phyloP scores from a whole-genome alignment of 2,113 vertebrate genomes.

The Seriola dumerili region DNA sequence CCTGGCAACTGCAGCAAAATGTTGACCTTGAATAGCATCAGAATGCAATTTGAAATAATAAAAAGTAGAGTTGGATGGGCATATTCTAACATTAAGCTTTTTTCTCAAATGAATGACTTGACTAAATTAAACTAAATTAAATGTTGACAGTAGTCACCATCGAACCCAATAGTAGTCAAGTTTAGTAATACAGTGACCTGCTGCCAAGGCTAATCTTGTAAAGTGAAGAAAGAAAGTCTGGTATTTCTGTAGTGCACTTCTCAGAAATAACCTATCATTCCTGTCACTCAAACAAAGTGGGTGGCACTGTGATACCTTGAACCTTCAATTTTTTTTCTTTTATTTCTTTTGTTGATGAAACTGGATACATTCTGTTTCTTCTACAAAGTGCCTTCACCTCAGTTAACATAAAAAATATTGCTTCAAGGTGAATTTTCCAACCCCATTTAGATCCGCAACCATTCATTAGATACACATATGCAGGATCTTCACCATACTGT shows the following conservation, averaged over 20 bases:
- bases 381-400: not conserved
- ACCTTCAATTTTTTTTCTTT: constrained; percentile 9
- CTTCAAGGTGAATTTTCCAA: constrained; percentile 23
- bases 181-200: not conserved
- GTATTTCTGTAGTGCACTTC: not conserved
- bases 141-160: too few relatives aligned
- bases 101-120: too few relatives aligned
- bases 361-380: constrained; percentile 12
- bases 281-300: constrained; percentile 24
- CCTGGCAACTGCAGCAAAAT: too few relatives aligned
- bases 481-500: not conserved
- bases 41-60: too few relatives aligned
- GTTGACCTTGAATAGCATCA: too few relatives aligned
- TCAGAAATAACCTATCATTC: constrained; percentile 27
- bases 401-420: not conserved
- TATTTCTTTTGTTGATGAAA: constrained; percentile 26
- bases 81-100: too few relatives aligned
- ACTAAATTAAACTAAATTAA: too few relatives aligned
- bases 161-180: too few relatives aligned
- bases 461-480: constrained; percentile 9
- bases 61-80: too few relatives aligned
- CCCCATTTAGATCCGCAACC: not conserved
- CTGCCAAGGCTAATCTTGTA: not conserved
- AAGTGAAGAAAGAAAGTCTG: not conserved
- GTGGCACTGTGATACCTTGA: constrained; percentile 32